Evolutionary conservation across 2,113 vertebrate species (phyloP).

Genomic region (Cynocephalus volans): DNA sequence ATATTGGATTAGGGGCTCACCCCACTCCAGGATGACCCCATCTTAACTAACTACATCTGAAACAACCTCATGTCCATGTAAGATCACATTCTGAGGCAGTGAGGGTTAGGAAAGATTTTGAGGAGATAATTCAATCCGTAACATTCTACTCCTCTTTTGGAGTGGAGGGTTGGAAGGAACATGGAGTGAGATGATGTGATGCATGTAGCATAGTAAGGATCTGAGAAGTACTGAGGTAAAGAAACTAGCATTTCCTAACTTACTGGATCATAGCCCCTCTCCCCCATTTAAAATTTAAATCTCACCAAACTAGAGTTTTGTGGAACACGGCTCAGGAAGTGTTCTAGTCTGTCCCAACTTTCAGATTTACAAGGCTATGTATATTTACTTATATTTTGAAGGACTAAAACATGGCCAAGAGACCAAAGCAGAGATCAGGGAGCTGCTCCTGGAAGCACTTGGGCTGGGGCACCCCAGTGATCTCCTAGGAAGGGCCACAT

Average conservation of each 20-base stretch:
- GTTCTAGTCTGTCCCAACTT: neutral
- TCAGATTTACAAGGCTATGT: neutral
- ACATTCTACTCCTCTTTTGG: neutral
- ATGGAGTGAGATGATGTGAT: neutral
- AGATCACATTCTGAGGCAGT: neutral
- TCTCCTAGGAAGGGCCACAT: neutral
- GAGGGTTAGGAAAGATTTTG: neutral
- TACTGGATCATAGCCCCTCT: accelerated
- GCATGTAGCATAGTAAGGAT: neutral
- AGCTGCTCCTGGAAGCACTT: neutral
- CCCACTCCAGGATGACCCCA: neutral
- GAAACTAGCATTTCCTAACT: neutral
- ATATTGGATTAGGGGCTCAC: neutral
- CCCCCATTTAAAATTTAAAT: neutral
- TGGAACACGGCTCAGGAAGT: neutral
- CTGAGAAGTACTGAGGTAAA: neutral
- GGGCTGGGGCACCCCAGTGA: accelerated
- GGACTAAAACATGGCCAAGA: neutral
- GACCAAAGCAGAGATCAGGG: neutral
- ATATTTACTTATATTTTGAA: neutral
- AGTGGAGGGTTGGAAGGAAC: neutral
- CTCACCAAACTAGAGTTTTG: neutral
- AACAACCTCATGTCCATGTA: neutral
- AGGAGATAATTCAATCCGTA: neutral
- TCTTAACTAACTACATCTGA: neutral